Evolutionary conservation across 2,797 vertebrate genomes (phyloP).

Genomic region (Rhynchotus rufescens): DNA sequence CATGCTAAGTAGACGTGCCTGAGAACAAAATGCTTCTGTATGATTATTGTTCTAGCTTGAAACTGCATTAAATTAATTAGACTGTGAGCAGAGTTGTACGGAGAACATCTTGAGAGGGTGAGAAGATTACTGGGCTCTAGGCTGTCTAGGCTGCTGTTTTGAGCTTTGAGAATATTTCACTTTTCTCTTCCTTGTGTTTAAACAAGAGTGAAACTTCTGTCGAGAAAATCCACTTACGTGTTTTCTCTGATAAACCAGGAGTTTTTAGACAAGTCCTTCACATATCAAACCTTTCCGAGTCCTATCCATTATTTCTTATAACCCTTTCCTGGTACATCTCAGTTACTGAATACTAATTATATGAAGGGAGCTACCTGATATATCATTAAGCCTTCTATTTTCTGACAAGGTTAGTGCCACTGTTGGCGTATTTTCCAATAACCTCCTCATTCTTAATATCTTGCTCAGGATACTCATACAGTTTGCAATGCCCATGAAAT

Average conservation of each 20-base stretch:
- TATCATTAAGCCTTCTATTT: conserved; percentile 28
- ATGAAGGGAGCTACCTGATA: not conserved
- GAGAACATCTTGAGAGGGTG: not conserved
- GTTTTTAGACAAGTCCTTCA: not conserved
- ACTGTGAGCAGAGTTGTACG: not conserved
- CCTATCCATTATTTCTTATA: not conserved
- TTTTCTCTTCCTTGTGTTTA: not conserved
- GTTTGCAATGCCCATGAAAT: conserved; percentile 48
- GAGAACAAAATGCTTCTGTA: conserved; percentile 5
- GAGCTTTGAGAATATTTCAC: not conserved
- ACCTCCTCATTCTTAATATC: conserved; percentile 17
- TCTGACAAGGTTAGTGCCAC: conserved; percentile 17
- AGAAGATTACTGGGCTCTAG: not conserved
- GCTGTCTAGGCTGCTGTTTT: not conserved
- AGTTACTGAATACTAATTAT: not conserved
- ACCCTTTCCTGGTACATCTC: not conserved
- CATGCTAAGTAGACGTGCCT: not conserved
- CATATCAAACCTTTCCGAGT: not conserved
- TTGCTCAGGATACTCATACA: not conserved
- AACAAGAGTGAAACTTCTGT: not conserved
- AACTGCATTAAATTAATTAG: not conserved
- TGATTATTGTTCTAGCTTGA: conserved; percentile 1
- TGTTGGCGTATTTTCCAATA: conserved; percentile 1
- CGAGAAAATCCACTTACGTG: not conserved
- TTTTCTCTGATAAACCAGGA: not conserved